Conservation (phyloP, 2,113 vertebrate species). For the Sorex araneus region DNA sequence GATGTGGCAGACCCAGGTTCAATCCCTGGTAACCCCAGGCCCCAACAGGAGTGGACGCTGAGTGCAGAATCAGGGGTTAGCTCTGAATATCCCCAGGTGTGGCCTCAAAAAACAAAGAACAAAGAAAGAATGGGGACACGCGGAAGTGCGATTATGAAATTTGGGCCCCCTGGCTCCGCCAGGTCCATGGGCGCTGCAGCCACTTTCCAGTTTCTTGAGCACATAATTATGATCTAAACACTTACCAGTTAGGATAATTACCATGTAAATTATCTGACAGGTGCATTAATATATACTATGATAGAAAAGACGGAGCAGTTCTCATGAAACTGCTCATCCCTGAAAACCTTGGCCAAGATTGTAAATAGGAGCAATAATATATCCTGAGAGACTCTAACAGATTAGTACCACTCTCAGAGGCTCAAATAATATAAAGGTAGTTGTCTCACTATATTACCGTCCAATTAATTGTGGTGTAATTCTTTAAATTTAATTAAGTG, state of each 20-base stretch:
- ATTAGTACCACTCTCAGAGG: not conserved
- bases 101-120: no score
- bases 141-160: not conserved
- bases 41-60: no score
- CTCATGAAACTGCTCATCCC: not conserved
- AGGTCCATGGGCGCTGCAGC: not conserved
- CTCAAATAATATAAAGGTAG: not conserved
- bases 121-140: no score
- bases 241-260: not conserved
- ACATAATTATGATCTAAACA: not conserved
- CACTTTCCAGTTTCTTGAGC: not conserved
- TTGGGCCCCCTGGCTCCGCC: not conserved
- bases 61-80: no score
- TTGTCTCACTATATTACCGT: slow-evolving; percentile 2
- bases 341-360: not conserved
- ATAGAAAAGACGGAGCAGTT: not conserved
- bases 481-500: not conserved
- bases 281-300: not conserved
- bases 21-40: no score
- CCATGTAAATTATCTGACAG: not conserved
- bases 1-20: no score
- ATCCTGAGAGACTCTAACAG: not conserved
- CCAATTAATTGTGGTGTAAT: not conserved
- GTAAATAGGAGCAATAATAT: not conserved
- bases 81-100: no score